Evolutionary conservation across 2,113 vertebrate species (phyloP).

Genomic region (Donacobius atricapilla): DNA sequence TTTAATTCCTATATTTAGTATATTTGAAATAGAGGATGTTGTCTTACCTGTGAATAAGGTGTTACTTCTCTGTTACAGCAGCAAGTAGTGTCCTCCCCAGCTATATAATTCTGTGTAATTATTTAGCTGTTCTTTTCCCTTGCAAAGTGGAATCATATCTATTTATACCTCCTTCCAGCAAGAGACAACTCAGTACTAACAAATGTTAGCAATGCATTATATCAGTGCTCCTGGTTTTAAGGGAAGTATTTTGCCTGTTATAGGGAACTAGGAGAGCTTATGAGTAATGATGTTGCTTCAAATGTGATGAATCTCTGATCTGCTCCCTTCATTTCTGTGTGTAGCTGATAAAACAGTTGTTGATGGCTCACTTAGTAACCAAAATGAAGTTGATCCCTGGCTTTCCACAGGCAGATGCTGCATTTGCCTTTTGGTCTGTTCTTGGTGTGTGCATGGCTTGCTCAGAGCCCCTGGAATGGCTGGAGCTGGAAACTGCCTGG

Average conservation of each 20-base stretch:
- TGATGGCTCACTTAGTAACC: not conserved
- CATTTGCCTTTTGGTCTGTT: not conserved
- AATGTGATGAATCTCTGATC: not conserved
- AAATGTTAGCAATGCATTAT: not conserved
- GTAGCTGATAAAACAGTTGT: not conserved
- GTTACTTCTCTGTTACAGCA: not conserved
- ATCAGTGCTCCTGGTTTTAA: not conserved
- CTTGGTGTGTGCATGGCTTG: accelerated
- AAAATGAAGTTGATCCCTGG: not conserved
- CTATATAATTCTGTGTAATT: not conserved
- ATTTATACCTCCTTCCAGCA: not conserved
- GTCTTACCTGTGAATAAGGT: not conserved
- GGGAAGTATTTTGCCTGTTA: not conserved
- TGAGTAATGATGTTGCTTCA: not conserved
- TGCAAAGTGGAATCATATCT: not conserved
- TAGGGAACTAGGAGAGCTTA: not conserved
- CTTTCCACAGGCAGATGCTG: not conserved
- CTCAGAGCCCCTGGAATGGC: not conserved
- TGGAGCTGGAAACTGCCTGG: not conserved
- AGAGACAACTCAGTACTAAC: not conserved
- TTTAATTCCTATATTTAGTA: not conserved
- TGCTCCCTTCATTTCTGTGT: not conserved
- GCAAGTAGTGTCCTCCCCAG: not conserved
- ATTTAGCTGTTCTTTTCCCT: not conserved
- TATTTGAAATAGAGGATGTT: not conserved